phyloP scores from a whole-genome alignment of 2,888 invertebrate genomes.

The Syrista parreyssii region DNA sequence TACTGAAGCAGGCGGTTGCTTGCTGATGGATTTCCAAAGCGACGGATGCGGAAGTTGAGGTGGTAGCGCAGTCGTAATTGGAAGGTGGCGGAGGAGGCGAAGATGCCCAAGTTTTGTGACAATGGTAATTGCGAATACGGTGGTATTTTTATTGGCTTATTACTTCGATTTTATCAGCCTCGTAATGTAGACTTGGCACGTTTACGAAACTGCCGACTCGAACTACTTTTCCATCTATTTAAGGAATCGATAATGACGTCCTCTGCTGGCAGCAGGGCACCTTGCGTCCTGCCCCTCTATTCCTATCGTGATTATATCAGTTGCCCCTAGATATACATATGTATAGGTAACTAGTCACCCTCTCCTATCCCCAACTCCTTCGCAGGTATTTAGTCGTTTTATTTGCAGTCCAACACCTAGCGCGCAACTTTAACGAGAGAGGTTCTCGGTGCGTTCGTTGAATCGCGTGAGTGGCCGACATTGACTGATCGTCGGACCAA shows the following conservation, averaged over 20 bases:
- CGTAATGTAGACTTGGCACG: conserved; percentile 27
- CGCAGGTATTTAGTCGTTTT: neutral
- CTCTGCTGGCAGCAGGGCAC: no score
- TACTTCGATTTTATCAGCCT: conserved; percentile 29
- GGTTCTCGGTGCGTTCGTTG: neutral
- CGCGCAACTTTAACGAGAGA: conserved; percentile 1
- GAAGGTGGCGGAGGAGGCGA: neutral
- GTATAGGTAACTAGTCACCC: neutral
- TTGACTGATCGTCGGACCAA: conserved; percentile 21
- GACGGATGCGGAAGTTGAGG: neutral
- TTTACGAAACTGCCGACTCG: conserved; percentile 27
- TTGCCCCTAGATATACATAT: neutral
- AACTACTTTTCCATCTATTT: conserved; percentile 2
- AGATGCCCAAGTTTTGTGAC: no score
- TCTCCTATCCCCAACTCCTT: neutral
- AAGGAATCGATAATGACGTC: conserved; percentile 26
- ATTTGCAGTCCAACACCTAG: neutral
- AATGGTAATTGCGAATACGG: neutral
- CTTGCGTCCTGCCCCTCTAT: neutral
- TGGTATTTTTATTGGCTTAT: conserved; percentile 28
- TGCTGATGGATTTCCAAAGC: neutral
- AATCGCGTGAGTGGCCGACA: conserved; percentile 12
- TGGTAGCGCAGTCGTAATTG: neutral
- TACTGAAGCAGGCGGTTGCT: neutral
- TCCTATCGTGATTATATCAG: neutral